Percentiles rank a stretch among this genome's conserved stretches.
These are phyloP conservation scores for Gobionotothen gibberifrons DNA, from an alignment of 2,797 vertebrate genomes.

Conservation along the genomic window DNA sequence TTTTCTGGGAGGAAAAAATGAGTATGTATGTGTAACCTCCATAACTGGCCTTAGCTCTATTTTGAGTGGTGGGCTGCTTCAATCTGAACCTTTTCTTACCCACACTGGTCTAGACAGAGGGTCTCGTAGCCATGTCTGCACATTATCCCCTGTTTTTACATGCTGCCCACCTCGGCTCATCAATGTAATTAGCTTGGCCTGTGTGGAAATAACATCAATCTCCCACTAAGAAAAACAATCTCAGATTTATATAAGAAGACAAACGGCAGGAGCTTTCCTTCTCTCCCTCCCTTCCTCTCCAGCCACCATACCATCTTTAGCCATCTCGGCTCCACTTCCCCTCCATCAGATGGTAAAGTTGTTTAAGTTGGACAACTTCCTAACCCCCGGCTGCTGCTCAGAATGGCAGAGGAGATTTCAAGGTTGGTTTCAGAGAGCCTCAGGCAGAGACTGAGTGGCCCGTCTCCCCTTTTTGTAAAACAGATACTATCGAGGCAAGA, in stretches of 20 bases:
- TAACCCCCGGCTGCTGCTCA: slow-evolving; percentile 70
- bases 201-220: slow-evolving; percentile 78
- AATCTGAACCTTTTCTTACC: slow-evolving; percentile 54
- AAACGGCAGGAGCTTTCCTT: slow-evolving; percentile 65
- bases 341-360: slow-evolving; percentile 77
- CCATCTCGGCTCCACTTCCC: slow-evolving; percentile 71
- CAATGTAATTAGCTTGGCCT: slow-evolving; percentile 68
- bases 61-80: slow-evolving; percentile 42
- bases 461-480: slow-evolving; percentile 37
- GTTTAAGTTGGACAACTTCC: slow-evolving; percentile 80
- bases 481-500: slow-evolving; percentile 52
- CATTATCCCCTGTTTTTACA: slow-evolving; percentile 54
- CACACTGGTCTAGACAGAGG: slow-evolving; percentile 62
- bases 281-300: slow-evolving; percentile 43
- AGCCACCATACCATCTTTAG: slow-evolving; percentile 78
- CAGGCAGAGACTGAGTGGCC: slow-evolving; percentile 39
- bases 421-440: slow-evolving; percentile 60
- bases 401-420: slow-evolving; percentile 74
- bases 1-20: slow-evolving; percentile 43
- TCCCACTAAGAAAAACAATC: slow-evolving; percentile 70
- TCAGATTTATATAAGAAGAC: slow-evolving; percentile 72
- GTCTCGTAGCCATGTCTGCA: slow-evolving; percentile 55
- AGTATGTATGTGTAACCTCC: slow-evolving; percentile 43
- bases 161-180: slow-evolving; percentile 63
- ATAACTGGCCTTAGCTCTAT: slow-evolving; percentile 37